A percentile compares a stretch with the other conserved stretches of the same genome.
These are phyloP conservation scores for Gorsachius goisagi DNA, from an alignment of 2,113 vertebrate species.

Conservation along the genomic window DNA sequence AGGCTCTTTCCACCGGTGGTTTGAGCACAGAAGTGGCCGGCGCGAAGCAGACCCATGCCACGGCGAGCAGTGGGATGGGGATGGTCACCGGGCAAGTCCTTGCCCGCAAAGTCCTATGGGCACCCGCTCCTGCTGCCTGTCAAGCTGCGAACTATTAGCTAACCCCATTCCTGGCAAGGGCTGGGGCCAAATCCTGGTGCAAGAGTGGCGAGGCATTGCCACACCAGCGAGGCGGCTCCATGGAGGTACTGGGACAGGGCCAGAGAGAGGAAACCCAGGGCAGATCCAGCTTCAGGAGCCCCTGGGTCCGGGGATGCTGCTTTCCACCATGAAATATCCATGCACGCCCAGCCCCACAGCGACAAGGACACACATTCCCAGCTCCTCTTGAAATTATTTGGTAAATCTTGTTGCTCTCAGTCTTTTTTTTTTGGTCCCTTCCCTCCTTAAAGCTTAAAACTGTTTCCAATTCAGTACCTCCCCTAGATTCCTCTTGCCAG, in stretches of 20 bases:
- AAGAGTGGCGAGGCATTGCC: constrained; percentile 17
- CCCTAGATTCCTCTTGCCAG: constrained; percentile 36
- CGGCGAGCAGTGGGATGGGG: fast-evolving
- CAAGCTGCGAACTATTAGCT: not conserved
- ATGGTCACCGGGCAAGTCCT: not conserved
- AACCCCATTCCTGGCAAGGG: constrained; percentile 20
- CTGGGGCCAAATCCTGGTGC: constrained; percentile 19
- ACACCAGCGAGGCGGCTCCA: not conserved
- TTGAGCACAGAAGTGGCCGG: not conserved
- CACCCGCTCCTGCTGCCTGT: not conserved
- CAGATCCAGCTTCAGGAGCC: not conserved
- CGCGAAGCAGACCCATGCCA: fast-evolving
- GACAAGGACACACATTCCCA: not conserved
- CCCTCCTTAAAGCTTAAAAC: not conserved
- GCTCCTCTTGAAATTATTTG: not conserved
- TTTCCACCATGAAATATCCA: not conserved
- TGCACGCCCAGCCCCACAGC: not conserved
- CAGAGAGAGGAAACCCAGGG: not conserved
- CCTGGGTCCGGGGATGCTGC: not conserved
- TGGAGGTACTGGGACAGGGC: not conserved
- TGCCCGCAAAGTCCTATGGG: not conserved
- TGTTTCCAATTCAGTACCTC: constrained; percentile 17
- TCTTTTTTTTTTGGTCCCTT: not conserved
- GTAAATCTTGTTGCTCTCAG: not conserved
- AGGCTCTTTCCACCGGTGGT: not conserved